These are phyloP conservation scores for Epinephelus coioides DNA, from an alignment of 2,797 vertebrate genomes.

Conservation along the genomic window DNA sequence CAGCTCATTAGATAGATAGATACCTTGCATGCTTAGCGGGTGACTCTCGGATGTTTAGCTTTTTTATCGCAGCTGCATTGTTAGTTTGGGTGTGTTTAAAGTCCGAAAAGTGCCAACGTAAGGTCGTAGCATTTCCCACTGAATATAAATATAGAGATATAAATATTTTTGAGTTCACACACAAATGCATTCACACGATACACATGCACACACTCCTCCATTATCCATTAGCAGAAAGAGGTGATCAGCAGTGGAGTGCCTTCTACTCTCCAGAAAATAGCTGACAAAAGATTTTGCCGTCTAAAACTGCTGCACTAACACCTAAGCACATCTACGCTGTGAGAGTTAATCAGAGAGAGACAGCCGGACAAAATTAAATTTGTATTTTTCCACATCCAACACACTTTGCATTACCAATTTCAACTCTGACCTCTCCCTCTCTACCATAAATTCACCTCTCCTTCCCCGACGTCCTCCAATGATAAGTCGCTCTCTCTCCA, in stretches of 20 bases:
- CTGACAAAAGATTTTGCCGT: conserved; percentile 59
- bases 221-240: conserved; percentile 63
- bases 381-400: conserved; percentile 15
- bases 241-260: conserved; percentile 38
- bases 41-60: conserved; percentile 32
- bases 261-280: conserved; percentile 47
- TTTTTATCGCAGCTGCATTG: conserved; percentile 25
- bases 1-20: conserved; percentile 18
- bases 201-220: conserved; percentile 10
- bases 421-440: conserved; percentile 29
- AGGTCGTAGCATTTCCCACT: not conserved
- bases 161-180: conserved; percentile 6
- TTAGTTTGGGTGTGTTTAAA: conserved; percentile 48
- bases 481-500: conserved; percentile 36
- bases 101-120: conserved; percentile 34
- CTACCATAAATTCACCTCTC: conserved; percentile 26
- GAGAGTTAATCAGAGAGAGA: conserved; percentile 30
- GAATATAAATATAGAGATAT: conserved; percentile 23
- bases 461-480: conserved; percentile 25
- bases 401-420: conserved; percentile 33
- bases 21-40: conserved; percentile 15
- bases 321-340: not conserved
- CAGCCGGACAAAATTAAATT: conserved; percentile 4
- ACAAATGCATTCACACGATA: conserved; percentile 4
- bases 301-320: conserved; percentile 33